Evolutionary conservation across 2,888 invertebrate species (phyloP).

Genomic region (Cheilosia urbana): DNA sequence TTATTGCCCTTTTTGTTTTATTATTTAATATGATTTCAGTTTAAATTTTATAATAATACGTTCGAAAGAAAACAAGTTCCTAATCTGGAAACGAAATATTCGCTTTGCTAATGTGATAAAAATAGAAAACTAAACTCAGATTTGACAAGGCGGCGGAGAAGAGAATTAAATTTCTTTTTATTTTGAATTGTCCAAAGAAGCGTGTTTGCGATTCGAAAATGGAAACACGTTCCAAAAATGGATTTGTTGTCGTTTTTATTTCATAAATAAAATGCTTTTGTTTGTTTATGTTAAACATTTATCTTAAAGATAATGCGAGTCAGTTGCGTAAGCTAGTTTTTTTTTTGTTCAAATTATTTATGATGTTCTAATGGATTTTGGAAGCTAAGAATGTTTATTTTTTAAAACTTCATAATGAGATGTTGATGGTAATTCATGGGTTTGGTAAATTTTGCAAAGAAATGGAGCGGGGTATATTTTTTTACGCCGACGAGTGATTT

Average conservation of each 20-base stretch:
- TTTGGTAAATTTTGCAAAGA: background rate
- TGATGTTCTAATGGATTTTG: constrained; percentile 18
- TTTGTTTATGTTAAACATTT: constrained; percentile 42
- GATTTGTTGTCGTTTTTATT: constrained; percentile 20
- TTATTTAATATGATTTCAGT: background rate
- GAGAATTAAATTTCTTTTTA: constrained; percentile 11
- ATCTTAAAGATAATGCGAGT: constrained; percentile 12
- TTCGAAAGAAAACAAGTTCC: constrained; percentile 42
- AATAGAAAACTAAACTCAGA: constrained; percentile 23
- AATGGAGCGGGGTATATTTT: background rate
- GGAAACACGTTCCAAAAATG: constrained; percentile 38
- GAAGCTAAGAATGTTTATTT: background rate
- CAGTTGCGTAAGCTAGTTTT: background rate
- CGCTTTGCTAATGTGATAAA: constrained; percentile 33
- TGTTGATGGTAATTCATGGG: background rate
- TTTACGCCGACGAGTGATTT: too few species aligned
- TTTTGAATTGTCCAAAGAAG: constrained; percentile 7
- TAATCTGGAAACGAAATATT: constrained; percentile 35
- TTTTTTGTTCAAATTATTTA: constrained; percentile 22
- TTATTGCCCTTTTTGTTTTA: constrained; percentile 2
- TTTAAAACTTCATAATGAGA: background rate
- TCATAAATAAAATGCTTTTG: background rate
- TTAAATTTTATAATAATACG: constrained; percentile 5
- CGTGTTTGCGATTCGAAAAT: constrained; percentile 7
- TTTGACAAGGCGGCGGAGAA: constrained; percentile 7